These are phyloP conservation scores for Saccopteryx bilineata DNA, from an alignment of 2,113 vertebrate genomes.

Conservation along the genomic window DNA sequence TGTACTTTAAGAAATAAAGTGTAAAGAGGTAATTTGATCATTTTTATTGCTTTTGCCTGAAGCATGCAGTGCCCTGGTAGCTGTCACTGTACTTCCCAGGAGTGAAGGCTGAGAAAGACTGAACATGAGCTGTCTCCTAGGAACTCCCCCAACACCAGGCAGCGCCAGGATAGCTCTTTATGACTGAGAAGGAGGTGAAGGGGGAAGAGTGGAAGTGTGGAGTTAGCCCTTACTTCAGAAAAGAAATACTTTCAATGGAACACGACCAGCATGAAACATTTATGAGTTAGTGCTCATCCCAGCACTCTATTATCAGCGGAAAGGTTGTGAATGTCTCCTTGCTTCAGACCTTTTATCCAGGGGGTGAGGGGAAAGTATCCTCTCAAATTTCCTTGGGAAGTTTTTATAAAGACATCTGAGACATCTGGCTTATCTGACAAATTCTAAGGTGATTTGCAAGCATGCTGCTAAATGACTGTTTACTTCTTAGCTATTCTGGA, in stretches of 20 bases:
- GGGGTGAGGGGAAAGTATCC: background rate
- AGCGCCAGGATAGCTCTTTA: background rate
- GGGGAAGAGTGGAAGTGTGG: background rate
- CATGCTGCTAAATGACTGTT: background rate
- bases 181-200: background rate
- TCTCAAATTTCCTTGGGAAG: background rate
- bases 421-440: background rate
- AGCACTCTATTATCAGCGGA: background rate
- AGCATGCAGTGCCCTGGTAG: background rate
- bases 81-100: background rate
- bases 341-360: background rate
- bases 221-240: background rate
- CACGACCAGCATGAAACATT: background rate
- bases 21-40: background rate
- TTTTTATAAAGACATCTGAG: slow-evolving; percentile 18
- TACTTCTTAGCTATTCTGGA: slow-evolving; percentile 25
- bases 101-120: background rate
- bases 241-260: background rate
- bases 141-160: background rate
- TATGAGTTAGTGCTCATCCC: background rate
- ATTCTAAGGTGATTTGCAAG: background rate
- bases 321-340: background rate
- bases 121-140: background rate
- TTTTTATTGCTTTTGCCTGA: background rate
- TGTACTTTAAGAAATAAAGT: background rate